Evolutionary conservation across 1,140 invertebrate genomes (phyloP).

Genomic region (Coenobita brevimanus): DNA sequence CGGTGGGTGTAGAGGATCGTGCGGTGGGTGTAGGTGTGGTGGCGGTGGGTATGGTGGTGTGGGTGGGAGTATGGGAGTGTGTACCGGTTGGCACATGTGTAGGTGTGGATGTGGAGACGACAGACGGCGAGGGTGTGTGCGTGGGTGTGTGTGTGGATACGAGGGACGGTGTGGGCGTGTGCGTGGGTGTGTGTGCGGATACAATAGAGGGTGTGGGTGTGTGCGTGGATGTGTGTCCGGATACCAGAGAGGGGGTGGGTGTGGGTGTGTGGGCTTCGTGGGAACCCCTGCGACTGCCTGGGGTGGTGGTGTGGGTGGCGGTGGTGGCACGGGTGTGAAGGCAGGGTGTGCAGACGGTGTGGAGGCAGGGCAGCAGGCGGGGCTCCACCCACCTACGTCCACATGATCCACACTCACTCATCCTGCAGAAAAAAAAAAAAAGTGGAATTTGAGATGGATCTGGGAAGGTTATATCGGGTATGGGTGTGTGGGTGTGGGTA

Average conservation of each 20-base stretch:
- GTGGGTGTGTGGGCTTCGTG: not conserved
- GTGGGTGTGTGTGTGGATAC: not conserved
- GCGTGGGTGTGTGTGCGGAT: not conserved
- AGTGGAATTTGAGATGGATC: too few relatives aligned
- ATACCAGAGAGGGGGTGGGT: not conserved
- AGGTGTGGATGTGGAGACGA: not conserved
- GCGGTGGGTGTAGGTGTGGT: not conserved
- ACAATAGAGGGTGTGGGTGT: too few relatives aligned
- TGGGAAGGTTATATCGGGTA: too few relatives aligned
- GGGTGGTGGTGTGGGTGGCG: not conserved
- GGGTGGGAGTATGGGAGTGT: not conserved
- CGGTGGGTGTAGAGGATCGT: not conserved
- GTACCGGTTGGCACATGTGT: not conserved
- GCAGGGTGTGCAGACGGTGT: conserved; percentile 54
- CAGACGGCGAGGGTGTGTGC: not conserved
- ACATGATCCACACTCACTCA: conserved; percentile 57
- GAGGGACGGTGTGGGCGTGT: not conserved
- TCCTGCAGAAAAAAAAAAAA: conserved; percentile 27
- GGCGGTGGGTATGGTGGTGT: not conserved
- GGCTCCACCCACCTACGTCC: conserved; percentile 55
- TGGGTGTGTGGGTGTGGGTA: too few relatives aligned
- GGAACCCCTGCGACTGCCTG: not conserved
- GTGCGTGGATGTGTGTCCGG: not conserved
- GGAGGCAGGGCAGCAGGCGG: conserved; percentile 52
- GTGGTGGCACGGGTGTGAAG: conserved; percentile 49